Base-by-base conservation (phyloP, 92 coral and sea anemone genomes). In the Ricordea florida region DNA sequence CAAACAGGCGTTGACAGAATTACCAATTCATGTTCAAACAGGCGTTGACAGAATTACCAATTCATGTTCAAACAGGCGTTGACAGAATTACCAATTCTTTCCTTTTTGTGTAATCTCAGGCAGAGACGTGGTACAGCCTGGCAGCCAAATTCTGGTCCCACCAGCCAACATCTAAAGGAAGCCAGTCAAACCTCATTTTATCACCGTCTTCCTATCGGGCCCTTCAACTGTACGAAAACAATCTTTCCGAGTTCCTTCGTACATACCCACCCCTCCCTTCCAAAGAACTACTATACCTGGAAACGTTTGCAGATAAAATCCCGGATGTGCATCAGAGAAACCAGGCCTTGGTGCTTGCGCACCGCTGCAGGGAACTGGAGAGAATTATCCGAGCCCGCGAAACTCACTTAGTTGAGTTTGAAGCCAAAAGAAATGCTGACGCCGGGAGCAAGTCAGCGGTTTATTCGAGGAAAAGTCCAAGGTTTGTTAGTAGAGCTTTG, bases 321-420 rank as follows among this genome's bases (percentile, higher is more conserved):
- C 84, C 81, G 16, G 79, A 79, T 64, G 49, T 80, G 6, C 80
- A 77, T 11, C 93, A 79, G 9, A 85, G 97, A 36, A 85, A 85
- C 80, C 80, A 60, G 29, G 88, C 96, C 17, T 58, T 87, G 37
- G 32, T 92, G 51, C 63, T 94, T 53, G 74, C 87, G 16, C 75
- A 77, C 57, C 89, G 93, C 18, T 94, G 98, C 47, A 88, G 65
- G 24, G 94, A 94, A 66, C 78, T 92, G 36, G 98, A 80, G 27
- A 93, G 72, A 64, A 69, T 88, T 25, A 33, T 92, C 16, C 83
- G 80, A 38, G 88, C 96, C 38, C 93, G 85, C 66, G 91, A 82
- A 51, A 79, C 92, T 7, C 85, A 78, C 34, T 23, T 70, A 9
- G 82, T 72, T 10, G 92, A 72, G 23, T 34, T 36, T 24, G 64